phyloP scores from a whole-genome alignment of 2,113 vertebrate species.

The Tursiops truncatus region DNA sequence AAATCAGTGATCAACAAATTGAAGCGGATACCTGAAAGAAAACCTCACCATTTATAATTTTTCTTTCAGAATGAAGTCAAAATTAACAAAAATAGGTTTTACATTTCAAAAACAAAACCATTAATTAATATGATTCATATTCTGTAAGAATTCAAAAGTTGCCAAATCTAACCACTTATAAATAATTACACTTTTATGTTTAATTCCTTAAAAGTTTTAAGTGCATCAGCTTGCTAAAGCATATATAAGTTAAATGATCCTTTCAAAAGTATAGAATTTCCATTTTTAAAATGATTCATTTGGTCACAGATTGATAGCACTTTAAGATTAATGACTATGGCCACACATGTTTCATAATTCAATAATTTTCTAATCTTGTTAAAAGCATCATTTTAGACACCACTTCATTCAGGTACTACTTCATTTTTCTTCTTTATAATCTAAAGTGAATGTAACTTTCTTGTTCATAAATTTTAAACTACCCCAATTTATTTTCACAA shows the following conservation, averaged over 20 bases:
- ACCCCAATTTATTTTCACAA: background rate
- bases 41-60: background rate
- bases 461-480: background rate
- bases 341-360: background rate
- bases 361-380: slow-evolving; percentile 25
- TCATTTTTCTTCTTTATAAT: slow-evolving; percentile 26
- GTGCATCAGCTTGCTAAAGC: background rate
- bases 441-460: background rate
- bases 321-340: background rate
- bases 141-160: background rate
- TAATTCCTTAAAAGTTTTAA: slow-evolving; percentile 39
- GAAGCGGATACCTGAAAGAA: background rate
- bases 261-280: slow-evolving; percentile 1
- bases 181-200: background rate
- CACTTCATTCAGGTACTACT: background rate
- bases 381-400: slow-evolving; percentile 43
- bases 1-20: background rate
- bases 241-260: background rate
- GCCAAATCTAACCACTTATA: background rate
- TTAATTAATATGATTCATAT: background rate
- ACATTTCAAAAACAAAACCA: background rate
- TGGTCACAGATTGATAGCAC: background rate
- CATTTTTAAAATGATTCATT: background rate
- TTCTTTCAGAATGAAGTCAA: background rate
- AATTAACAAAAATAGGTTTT: background rate